Base-by-base conservation (phyloP, 2,888 invertebrate genomes). In the Tetheella fluctuosa region DNA sequence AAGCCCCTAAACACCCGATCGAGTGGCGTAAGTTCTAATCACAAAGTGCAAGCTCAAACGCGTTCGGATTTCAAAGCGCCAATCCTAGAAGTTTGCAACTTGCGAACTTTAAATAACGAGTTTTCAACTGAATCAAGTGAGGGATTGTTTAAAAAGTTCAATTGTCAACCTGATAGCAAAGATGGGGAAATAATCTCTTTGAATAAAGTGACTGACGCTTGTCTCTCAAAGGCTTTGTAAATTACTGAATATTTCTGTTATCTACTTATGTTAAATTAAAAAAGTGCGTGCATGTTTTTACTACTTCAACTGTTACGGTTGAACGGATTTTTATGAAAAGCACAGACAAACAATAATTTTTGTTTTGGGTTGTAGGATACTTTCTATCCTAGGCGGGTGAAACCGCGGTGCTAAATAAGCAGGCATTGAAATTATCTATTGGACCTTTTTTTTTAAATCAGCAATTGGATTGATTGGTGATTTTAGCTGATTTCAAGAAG, bases 31-130 rank as follows among this genome's bases (percentile, higher is more conserved):
- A 48, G 20, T 48, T 48, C 10, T 48, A 48, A 48, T 48, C 48
- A 48, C 48, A 48, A 48, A 48, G 48, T 48, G 48, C 48, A 48
- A 48, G 48, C n/a, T 48, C 20, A 48, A 48, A 8, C 48, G n/a
- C 20, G 48, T 48, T 48, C 48, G 10, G 20, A 48, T 48, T 48
- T 48, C 48, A 48, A 48, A 48, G 48, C 48, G 0, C 48, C 48
- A 48, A 20, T 10, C 20, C 10, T 10, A n/a, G 10, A 48, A 48
- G 20, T 42, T 15, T 37, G 37, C 37, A 37, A 15, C 37, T 37
- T 17, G n/a, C 17, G 17, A 42, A 42, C 42, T 48, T 20, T 20
- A 17, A 7, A 3, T 48, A 48, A 48, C 20, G 17, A 48, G 48
- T 48, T 48, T 48, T 10, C 48, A 48, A 2, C 20, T 20, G 20